Conservation (phyloP, 2,113 vertebrate species). For the Diadophis punctatus region DNA sequence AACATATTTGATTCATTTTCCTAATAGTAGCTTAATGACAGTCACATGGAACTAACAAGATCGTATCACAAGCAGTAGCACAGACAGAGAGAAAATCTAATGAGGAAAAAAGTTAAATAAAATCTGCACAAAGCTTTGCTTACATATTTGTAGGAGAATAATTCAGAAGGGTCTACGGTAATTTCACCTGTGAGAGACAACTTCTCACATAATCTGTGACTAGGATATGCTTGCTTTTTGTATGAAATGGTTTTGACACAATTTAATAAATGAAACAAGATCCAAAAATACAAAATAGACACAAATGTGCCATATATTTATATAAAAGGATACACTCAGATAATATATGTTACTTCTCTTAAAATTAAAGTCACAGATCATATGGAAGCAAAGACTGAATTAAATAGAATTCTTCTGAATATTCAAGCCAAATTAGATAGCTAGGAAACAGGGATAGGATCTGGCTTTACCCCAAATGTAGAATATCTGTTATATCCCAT, state of each 20-base stretch:
- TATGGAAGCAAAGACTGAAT: background rate
- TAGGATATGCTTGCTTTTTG: background rate
- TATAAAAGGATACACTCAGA: background rate
- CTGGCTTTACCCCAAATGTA: background rate
- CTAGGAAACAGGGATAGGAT: background rate
- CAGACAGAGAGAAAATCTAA: background rate
- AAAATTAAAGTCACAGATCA: background rate
- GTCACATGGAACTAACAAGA: background rate
- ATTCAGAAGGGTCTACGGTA: background rate
- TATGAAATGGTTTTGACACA: background rate
- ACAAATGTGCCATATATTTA: background rate
- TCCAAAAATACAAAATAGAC: background rate
- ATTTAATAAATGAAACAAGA: background rate
- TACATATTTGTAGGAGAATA: background rate
- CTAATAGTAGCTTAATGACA: background rate
- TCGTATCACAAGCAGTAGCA: background rate
- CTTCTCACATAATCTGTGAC: background rate
- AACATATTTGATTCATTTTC: background rate
- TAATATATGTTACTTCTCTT: background rate
- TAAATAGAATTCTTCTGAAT: background rate
- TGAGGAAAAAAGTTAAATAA: background rate
- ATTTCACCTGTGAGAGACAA: background rate
- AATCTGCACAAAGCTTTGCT: background rate
- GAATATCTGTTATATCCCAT: background rate
- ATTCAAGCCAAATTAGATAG: background rate